Percentiles rank a stretch among this genome's conserved stretches.
These are phyloP conservation scores for Aeoliscus strigatus DNA, from an alignment of 2,797 vertebrate genomes.

Conservation along the genomic window DNA sequence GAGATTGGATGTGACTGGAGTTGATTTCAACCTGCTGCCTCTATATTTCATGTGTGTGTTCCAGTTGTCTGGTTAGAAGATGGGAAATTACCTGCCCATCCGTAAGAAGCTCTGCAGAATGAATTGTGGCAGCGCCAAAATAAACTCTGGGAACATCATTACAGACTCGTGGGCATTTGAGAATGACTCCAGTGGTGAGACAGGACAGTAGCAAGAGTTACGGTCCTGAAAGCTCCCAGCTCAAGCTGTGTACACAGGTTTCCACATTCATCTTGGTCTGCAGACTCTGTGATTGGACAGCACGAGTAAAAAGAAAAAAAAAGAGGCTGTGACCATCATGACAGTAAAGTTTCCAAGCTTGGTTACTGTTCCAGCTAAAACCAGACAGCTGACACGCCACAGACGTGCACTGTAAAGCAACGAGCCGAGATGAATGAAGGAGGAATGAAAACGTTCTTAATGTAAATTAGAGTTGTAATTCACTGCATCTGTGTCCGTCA, in stretches of 20 bases:
- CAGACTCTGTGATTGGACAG: slow-evolving; percentile 4
- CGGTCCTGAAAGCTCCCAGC: slow-evolving; percentile 11
- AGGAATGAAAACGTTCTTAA: neutral
- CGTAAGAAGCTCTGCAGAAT: slow-evolving; percentile 24
- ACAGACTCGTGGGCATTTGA: slow-evolving; percentile 15
- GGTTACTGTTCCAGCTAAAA: slow-evolving; percentile 11
- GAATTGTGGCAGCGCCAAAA: slow-evolving; percentile 35
- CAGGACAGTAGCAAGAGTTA: slow-evolving; percentile 27
- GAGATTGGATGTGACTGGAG: slow-evolving; percentile 58
- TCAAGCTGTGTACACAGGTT: slow-evolving; percentile 34
- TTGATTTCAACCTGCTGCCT: slow-evolving; percentile 44
- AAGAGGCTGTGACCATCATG: slow-evolving; percentile 18
- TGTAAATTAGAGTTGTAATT: no score
- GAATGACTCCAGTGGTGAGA: slow-evolving; percentile 4
- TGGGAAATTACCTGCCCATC: slow-evolving; percentile 33
- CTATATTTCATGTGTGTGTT: slow-evolving; percentile 50
- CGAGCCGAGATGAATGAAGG: neutral
- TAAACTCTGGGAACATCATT: slow-evolving; percentile 49
- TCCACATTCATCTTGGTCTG: slow-evolving; percentile 29
- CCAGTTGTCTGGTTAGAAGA: slow-evolving; percentile 22
- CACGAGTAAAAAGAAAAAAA: slow-evolving; percentile 6
- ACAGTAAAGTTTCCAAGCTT: slow-evolving; percentile 25
- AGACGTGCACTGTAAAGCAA: slow-evolving; percentile 22
- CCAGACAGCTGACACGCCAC: slow-evolving; percentile 9
- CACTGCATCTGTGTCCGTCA: no score